These are phyloP conservation scores for Caenorhabditis tropicalis DNA, from an alignment of 1,140 invertebrate genomes.

Conservation along the genomic window DNA sequence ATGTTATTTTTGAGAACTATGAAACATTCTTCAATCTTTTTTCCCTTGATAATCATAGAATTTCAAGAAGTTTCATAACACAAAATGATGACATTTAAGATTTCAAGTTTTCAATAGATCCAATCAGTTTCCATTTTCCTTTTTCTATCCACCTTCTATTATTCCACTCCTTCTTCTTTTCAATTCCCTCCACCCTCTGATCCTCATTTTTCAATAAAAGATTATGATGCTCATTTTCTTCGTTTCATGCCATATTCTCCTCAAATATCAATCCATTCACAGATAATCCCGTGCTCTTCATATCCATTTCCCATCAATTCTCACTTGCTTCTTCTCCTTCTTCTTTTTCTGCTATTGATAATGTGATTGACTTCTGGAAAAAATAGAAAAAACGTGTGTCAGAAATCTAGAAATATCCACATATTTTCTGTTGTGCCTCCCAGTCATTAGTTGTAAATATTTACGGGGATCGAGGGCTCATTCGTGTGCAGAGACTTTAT, in stretches of 20 bases:
- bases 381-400: slow-evolving; percentile 19
- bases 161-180: no score
- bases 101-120: no score
- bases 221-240: not conserved
- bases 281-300: not conserved
- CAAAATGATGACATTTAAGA: no score
- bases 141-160: no score
- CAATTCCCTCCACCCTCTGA: not conserved
- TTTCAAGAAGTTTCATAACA: no score
- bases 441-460: not conserved
- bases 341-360: not conserved
- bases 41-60: no score
- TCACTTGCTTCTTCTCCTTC: not conserved
- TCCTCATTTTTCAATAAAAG: not conserved
- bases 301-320: not conserved
- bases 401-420: slow-evolving; percentile 12
- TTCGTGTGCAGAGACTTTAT: not conserved
- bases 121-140: no score
- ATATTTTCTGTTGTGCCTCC: not conserved
- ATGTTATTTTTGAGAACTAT: no score
- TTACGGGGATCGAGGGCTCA: not conserved
- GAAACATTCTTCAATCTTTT: no score
- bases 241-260: not conserved
- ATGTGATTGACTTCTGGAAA: not conserved
- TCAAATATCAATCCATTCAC: not conserved